Evolutionary conservation across 2,113 vertebrate genomes (phyloP).

Genomic region (Dicerorhinus sumatrensis): DNA sequence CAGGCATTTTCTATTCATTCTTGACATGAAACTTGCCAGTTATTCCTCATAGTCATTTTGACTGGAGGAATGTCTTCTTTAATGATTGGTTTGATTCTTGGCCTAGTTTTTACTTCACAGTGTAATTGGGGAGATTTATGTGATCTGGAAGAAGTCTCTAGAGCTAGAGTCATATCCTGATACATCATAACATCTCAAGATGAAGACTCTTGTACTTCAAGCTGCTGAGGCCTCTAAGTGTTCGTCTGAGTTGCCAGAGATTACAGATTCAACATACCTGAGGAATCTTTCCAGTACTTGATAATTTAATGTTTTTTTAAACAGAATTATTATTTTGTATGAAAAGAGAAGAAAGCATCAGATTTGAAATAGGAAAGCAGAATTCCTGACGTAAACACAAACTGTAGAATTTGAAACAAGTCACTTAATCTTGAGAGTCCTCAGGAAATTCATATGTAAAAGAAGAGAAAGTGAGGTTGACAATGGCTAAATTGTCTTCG

Average conservation of each 20-base stretch:
- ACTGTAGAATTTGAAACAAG: background rate
- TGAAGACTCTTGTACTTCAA: background rate
- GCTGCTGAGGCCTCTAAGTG: background rate
- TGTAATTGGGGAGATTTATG: background rate
- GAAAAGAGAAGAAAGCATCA: background rate
- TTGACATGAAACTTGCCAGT: background rate
- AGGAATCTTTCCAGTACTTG: background rate
- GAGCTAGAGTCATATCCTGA: background rate
- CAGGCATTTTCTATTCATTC: background rate
- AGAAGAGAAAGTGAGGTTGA: background rate
- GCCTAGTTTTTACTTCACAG: background rate
- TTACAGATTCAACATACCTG: background rate
- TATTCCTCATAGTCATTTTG: background rate
- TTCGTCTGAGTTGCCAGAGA: background rate
- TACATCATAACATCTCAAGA: background rate
- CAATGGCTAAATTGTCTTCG: background rate
- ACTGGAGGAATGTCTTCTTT: background rate
- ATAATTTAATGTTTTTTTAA: background rate
- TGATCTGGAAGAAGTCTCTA: background rate
- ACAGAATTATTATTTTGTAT: background rate
- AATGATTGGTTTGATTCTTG: background rate
- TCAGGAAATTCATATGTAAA: constrained; percentile 2
- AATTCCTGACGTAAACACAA: background rate
- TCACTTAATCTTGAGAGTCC: background rate
- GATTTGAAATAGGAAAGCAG: background rate